Conservation (phyloP, 2,888 invertebrate species). For the Clivina fossor region DNA sequence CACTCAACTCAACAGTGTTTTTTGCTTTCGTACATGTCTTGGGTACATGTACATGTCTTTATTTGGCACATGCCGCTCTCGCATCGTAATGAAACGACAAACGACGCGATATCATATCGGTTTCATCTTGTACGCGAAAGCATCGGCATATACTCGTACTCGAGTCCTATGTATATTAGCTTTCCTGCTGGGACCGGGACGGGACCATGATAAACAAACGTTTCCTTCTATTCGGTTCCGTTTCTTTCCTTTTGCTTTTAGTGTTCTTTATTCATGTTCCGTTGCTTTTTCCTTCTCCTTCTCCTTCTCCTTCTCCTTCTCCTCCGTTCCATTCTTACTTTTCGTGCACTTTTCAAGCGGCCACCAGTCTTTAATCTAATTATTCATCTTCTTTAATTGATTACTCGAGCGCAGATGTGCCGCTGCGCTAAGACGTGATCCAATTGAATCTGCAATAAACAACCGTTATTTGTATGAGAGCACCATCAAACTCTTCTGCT, state of each 20-base stretch:
- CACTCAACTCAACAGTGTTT: too few relatives aligned
- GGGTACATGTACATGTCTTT: too few relatives aligned
- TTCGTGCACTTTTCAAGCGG: conserved; percentile 11
- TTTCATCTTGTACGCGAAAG: too few relatives aligned
- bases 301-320: neutral
- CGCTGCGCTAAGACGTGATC: conserved; percentile 19
- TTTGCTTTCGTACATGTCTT: too few relatives aligned
- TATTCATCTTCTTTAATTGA: conserved; percentile 32
- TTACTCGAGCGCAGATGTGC: conserved; percentile 27
- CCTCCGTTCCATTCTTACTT: too few relatives aligned
- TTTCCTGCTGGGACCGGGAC: too few relatives aligned
- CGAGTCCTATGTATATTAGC: too few relatives aligned
- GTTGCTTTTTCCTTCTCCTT: conserved; percentile 11
- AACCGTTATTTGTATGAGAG: conserved; percentile 27
- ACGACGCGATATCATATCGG: too few relatives aligned
- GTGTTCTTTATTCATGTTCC: neutral
- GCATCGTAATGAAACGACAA: too few relatives aligned
- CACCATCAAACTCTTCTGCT: neutral
- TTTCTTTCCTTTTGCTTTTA: neutral
- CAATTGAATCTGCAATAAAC: conserved; percentile 30
- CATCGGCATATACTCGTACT: too few relatives aligned
- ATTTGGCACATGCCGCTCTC: too few relatives aligned
- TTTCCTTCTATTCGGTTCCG: conserved; percentile 3
- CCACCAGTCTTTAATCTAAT: conserved; percentile 22
- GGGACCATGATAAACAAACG: too few relatives aligned